Conservation (phyloP, 2,797 vertebrate genomes). For the Heterohyrax brucei region DNA sequence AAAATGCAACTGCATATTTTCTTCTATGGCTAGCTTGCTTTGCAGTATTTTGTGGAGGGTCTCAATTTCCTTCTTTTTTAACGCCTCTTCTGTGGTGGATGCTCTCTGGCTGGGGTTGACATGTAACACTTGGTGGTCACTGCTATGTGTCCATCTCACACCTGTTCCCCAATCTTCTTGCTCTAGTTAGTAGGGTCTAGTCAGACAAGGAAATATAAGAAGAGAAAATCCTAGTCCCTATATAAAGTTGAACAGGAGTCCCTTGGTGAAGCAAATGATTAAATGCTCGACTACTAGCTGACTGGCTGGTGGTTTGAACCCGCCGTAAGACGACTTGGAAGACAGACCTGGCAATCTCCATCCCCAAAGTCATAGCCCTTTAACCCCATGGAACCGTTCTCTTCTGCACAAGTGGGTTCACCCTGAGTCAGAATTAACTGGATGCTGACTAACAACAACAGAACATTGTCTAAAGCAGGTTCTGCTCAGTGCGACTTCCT, state of each 20-base stretch:
- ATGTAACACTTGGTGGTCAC: background rate
- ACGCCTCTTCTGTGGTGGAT: background rate
- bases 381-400: background rate
- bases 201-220: background rate
- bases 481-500: too few species aligned
- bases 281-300: background rate
- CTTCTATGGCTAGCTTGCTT: background rate
- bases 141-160: too few species aligned
- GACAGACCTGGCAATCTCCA: background rate
- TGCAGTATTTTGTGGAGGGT: background rate
- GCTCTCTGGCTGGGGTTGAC: background rate
- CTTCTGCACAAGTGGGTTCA: background rate
- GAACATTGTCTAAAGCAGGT: too few species aligned
- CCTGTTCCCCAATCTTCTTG: background rate
- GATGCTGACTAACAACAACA: background rate
- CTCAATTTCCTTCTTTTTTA: background rate
- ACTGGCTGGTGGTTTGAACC: background rate
- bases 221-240: conserved; percentile 35
- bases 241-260: background rate
- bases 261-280: background rate
- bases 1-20: background rate
- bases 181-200: background rate
- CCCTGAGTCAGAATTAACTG: background rate
- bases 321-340: background rate
- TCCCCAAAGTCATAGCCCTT: background rate